Percentiles rank a stretch among this genome's conserved stretches.
Conservation (phyloP, 2,797 vertebrate genomes). For the Pseudocheirus occidentalis region DNA sequence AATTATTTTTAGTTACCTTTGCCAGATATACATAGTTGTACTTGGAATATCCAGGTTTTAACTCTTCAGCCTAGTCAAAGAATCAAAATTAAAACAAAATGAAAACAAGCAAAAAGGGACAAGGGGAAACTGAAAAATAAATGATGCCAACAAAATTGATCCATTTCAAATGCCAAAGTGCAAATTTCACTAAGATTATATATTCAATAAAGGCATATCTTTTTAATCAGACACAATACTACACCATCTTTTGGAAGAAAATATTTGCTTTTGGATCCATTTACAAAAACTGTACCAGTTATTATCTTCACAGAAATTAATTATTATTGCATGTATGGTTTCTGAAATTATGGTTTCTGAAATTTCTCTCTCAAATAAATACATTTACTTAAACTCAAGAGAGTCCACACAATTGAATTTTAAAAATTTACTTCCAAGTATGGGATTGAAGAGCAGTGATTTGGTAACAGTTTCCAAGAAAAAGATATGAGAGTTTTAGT, state of each 20-base stretch:
- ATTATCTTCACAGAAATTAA: not conserved
- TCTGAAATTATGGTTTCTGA: not conserved
- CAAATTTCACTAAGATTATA: not conserved
- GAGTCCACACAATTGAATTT: not conserved
- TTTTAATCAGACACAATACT: not conserved
- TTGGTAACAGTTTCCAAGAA: not conserved
- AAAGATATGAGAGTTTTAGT: not conserved
- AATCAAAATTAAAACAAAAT: conserved; percentile 60
- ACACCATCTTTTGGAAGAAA: not conserved
- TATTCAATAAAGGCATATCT: not conserved
- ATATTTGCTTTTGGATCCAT: not conserved
- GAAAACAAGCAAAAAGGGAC: conserved; percentile 58
- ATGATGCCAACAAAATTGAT: not conserved
- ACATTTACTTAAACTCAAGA: not conserved
- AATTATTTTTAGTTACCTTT: conserved; percentile 88
- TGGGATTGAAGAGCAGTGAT: not conserved
- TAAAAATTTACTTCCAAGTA: not conserved
- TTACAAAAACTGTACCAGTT: not conserved
- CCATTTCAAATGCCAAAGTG: not conserved
- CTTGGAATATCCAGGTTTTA: conserved; percentile 94
- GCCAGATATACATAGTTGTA: conserved; percentile 94
- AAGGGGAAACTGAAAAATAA: conserved; percentile 47
- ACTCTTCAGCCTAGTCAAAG: conserved; percentile 91
- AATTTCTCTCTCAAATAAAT: not conserved
- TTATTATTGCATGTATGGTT: not conserved